Conservation (phyloP, 2,797 vertebrate species). For the Rhinophrynus dorsalis region DNA sequence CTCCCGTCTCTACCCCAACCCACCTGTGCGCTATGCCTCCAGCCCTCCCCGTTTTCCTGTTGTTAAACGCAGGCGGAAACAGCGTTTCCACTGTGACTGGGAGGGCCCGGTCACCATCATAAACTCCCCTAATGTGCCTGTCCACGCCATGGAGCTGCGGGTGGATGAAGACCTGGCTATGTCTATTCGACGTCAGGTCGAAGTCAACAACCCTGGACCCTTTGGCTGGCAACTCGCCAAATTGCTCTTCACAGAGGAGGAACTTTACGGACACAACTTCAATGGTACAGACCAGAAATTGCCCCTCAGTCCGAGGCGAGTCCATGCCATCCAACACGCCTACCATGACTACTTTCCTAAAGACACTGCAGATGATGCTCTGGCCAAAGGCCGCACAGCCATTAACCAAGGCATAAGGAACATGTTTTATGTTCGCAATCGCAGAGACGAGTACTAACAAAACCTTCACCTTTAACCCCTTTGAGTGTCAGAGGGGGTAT, state of each 20-base stretch:
- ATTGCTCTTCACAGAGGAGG: constrained; percentile 27
- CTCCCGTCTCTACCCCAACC: constrained; percentile 1
- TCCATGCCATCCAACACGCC: constrained; percentile 38
- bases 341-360: constrained; percentile 35
- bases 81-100: constrained; percentile 44
- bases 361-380: constrained; percentile 31
- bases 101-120: constrained; percentile 15
- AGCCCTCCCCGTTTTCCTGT: background rate
- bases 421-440: constrained; percentile 41
- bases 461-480: no score
- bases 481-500: no score
- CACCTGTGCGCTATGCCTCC: background rate
- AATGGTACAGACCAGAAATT: constrained; percentile 39
- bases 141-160: constrained; percentile 20
- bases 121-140: constrained; percentile 18
- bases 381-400: constrained; percentile 35
- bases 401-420: constrained; percentile 42
- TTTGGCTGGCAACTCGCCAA: constrained; percentile 43
- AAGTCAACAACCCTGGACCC: constrained; percentile 35
- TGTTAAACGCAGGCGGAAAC: constrained; percentile 24
- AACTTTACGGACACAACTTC: constrained; percentile 42
- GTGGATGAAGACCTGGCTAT: constrained; percentile 40
- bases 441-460: constrained; percentile 27
- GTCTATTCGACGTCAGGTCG: constrained; percentile 34
- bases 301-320: constrained; percentile 38